Percentiles rank a stretch among this genome's conserved stretches.
Conservation (phyloP, 1,140 invertebrate species). For the Asobara japonica region DNA sequence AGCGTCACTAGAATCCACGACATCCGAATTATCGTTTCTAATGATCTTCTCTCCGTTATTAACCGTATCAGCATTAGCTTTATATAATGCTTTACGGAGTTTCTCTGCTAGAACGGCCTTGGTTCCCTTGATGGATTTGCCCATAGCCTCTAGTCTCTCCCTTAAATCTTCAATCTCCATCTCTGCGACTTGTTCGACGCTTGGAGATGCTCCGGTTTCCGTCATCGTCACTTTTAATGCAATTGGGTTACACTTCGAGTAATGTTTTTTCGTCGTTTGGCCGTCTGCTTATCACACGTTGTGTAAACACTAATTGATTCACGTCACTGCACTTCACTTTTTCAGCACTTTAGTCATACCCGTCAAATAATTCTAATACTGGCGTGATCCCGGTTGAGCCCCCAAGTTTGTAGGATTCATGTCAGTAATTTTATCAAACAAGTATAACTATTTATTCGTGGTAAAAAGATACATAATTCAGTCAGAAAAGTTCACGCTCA, state of each 20-base stretch:
- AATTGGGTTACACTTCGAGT: not conserved
- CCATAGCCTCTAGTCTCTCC: not conserved
- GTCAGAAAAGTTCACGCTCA: no score
- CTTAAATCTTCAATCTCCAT: not conserved
- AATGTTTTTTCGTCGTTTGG: not conserved
- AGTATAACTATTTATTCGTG: no score
- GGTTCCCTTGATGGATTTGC: not conserved
- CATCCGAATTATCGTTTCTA: not conserved
- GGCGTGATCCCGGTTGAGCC: conserved; percentile 24
- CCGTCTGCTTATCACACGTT: not conserved
- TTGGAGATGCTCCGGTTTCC: not conserved
- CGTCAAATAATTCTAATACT: not conserved
- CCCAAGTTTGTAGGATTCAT: conserved; percentile 17
- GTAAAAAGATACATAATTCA: no score
- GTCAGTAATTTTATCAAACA: no score
- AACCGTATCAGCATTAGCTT: not conserved
- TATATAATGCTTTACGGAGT: not conserved
- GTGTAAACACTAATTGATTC: not conserved
- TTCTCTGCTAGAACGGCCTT: not conserved
- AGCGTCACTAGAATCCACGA: no score
- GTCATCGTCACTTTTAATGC: not conserved
- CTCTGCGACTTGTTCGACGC: not conserved
- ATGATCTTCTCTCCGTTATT: not conserved
- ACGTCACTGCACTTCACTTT: not conserved
- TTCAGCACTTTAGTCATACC: not conserved